Evolutionary conservation across 2,888 invertebrate species (phyloP).

Genomic region (Brachyopa scutellaris): DNA sequence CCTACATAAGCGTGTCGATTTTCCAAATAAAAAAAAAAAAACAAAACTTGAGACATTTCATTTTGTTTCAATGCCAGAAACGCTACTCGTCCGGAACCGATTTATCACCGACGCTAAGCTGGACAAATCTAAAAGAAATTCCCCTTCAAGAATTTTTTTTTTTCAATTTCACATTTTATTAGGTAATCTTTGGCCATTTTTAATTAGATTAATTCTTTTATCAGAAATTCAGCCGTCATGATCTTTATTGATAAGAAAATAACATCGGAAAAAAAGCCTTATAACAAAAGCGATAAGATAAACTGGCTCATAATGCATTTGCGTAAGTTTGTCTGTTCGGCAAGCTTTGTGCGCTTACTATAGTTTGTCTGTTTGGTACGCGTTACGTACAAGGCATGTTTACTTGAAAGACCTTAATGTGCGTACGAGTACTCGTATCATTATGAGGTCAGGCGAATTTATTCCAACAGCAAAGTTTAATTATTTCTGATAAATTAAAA

Average conservation of each 20-base stretch:
- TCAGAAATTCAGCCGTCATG: conserved; percentile 17
- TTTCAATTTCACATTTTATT: background rate
- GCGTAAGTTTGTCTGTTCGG: background rate
- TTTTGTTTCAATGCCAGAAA: conserved; percentile 34
- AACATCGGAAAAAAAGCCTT: background rate
- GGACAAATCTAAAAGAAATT: conserved; percentile 10
- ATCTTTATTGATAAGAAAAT: conserved; percentile 35
- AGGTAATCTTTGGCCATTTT: background rate
- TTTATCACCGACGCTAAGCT: conserved; percentile 39
- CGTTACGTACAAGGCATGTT: too few relatives aligned
- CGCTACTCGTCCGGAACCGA: conserved; percentile 10
- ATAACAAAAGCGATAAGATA: conserved; percentile 49
- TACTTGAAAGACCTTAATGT: too few relatives aligned
- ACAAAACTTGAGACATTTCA: conserved; percentile 35
- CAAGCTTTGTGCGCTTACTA: background rate
- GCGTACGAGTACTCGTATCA: too few relatives aligned
- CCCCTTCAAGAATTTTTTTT: conserved; percentile 6
- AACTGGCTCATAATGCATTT: conserved; percentile 36
- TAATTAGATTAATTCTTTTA: conserved; percentile 40
- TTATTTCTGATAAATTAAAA: too few relatives aligned
- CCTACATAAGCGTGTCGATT: too few relatives aligned
- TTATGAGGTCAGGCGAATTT: too few relatives aligned
- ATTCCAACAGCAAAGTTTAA: too few relatives aligned
- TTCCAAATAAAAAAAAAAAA: too few relatives aligned
- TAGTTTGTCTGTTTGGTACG: background rate